Evolutionary conservation across 1,140 invertebrate species (phyloP), one percentile per base, ranked within the genome.

Genomic region (Saccostrea glomerata): DNA sequence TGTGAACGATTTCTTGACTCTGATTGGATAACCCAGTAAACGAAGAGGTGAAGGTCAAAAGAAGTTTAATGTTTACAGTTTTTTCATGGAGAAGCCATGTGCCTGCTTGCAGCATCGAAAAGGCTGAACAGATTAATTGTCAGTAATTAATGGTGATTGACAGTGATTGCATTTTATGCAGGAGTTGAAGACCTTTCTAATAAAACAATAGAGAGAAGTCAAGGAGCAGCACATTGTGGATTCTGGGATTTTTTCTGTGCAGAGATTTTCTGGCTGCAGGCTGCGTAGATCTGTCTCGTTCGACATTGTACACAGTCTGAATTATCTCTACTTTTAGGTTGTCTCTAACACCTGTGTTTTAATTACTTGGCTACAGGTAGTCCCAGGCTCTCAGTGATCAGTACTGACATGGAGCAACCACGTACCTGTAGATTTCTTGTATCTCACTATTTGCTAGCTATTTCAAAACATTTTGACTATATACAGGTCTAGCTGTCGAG

Each of bases 11-110:
- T 11, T 77, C 70, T 77, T 73, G 23, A 25, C 70, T 30, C 25
- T 77, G 25, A 77, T 77, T 77, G 70, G 70, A 77, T 77, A 77
- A 77, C 70, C 70, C 25, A 77, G 25, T 77, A 77, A 77, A 25
- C 13, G 12, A 11, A 12, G 15, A 77, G 70, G 70, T 77, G 70
- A 77, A 77, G 70, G 70, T 30, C 30, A 36, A 11, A 12, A 9
- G 13, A 13, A 63, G 70, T 25, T 77, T 77, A 77, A 77, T 77
- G 70, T 77, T 77, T 77, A 77, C 70, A 77, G 70, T 77, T 77
- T 77, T 36, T 77, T 77, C 70, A 77, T 77, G 70, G 30, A 36
- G 70, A 30, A 77, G 70, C 70, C 70, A 77, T 77, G 70, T 77
- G 70, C 70, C 70, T 77, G 70, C 25, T 15, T 77, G 70, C 70